These are phyloP conservation scores for Enhydra lutris DNA, from an alignment of 2,113 vertebrate genomes.

Conservation along the genomic window DNA sequence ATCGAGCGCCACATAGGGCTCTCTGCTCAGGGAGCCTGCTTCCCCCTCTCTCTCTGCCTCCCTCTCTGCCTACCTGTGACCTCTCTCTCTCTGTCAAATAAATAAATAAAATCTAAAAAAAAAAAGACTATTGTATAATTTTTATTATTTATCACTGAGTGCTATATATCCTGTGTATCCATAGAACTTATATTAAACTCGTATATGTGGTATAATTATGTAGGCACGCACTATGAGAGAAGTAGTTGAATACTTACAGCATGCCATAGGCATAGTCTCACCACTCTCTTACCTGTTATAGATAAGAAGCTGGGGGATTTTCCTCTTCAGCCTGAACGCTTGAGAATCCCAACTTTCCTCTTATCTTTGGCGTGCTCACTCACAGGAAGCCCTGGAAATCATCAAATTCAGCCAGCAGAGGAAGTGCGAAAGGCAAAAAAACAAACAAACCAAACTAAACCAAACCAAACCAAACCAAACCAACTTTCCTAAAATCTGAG, in stretches of 20 bases:
- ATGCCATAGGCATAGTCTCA: not conserved
- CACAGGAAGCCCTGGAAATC: not conserved
- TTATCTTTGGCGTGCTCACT: not conserved
- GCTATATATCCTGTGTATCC: not conserved
- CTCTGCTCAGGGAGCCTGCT: no score
- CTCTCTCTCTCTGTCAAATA: no score
- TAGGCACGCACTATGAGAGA: not conserved
- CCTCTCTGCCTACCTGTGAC: no score
- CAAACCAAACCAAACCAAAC: no score
- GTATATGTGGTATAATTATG: not conserved
- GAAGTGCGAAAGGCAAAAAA: not conserved
- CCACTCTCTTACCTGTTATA: not conserved
- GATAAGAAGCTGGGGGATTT: not conserved
- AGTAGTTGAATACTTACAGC: not conserved
- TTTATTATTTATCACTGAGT: not conserved
- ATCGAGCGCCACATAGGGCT: no score
- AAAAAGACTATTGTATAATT: not conserved
- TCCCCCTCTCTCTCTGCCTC: no score
- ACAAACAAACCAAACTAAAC: no score
- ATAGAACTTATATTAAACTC: not conserved
- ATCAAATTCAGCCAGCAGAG: not conserved
- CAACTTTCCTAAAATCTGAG: not conserved
- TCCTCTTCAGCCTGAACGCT: not conserved
- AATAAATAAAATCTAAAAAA: no score
- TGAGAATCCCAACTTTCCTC: not conserved